Conservation (phyloP, 2,888 invertebrate genomes). For the Eledone cirrhosa region DNA sequence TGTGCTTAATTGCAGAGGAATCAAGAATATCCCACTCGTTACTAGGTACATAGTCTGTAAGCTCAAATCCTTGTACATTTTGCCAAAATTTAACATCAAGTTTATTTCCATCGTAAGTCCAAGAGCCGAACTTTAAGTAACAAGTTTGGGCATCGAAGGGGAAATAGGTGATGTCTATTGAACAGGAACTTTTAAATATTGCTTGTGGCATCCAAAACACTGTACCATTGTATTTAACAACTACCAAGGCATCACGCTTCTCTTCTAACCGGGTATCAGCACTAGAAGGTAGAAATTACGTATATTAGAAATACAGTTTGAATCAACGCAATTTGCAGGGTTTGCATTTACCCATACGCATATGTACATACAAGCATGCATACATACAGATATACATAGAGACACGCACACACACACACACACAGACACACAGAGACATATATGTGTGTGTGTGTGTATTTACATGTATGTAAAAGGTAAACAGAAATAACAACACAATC, state of each 20-base stretch:
- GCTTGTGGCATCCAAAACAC: slow-evolving; percentile 64
- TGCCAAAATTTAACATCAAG: slow-evolving; percentile 50
- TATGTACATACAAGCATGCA: no score
- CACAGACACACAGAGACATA: no score
- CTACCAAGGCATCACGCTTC: slow-evolving; percentile 64
- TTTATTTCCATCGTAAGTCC: slow-evolving; percentile 66
- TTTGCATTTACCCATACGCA: no score
- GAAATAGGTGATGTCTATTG: slow-evolving; percentile 66
- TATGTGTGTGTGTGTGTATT: no score
- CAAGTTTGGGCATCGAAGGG: slow-evolving; percentile 66
- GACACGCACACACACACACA: no score
- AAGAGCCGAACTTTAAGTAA: slow-evolving; percentile 65
- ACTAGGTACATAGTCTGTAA: slow-evolving; percentile 62
- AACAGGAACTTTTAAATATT: slow-evolving; percentile 65
- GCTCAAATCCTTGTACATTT: slow-evolving; percentile 49
- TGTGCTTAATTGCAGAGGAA: slow-evolving; percentile 59
- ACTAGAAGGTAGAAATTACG: slow-evolving; percentile 44
- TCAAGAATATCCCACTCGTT: slow-evolving; percentile 66
- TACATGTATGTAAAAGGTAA: no score
- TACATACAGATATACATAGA: no score
- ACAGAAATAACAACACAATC: no score
- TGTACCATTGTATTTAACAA: slow-evolving; percentile 58
- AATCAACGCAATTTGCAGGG: no score
- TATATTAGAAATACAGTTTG: no score
- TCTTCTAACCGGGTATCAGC: slow-evolving; percentile 66